Percentiles rank a stretch among this genome's conserved stretches.
Evolutionary conservation across 2,797 vertebrate genomes (phyloP).

Genomic region (Ctenosaura bakeri): DNA sequence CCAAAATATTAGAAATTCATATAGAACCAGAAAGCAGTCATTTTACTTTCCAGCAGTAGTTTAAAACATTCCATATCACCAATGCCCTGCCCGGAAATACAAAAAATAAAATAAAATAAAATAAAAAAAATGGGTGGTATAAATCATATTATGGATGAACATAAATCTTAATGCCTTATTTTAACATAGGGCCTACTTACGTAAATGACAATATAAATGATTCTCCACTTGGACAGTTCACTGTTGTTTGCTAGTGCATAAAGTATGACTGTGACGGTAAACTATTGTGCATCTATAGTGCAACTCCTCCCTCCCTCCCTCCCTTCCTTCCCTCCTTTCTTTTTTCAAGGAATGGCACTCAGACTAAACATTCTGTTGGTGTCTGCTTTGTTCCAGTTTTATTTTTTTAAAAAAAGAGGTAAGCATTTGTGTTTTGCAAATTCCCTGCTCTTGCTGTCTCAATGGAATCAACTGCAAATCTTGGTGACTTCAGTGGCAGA

Average conservation of each 20-base stretch:
- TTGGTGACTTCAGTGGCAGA: background rate
- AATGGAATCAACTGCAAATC: background rate
- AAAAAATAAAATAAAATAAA: background rate
- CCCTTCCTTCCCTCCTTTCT: background rate
- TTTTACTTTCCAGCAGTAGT: background rate
- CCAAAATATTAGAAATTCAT: conserved; percentile 3
- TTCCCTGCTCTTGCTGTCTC: background rate
- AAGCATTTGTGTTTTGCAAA: conserved; percentile 28
- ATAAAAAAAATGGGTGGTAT: background rate
- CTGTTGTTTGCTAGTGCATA: conserved; percentile 13
- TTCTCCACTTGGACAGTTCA: conserved; percentile 19
- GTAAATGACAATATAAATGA: conserved; percentile 15
- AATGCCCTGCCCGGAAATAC: background rate
- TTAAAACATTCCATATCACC: background rate
- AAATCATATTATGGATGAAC: conserved; percentile 8
- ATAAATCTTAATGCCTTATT: conserved; percentile 23
- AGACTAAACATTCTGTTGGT: background rate
- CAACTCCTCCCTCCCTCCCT: background rate
- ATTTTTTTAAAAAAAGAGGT: background rate
- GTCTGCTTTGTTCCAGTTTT: background rate
- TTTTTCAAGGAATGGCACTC: background rate
- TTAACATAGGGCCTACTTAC: conserved; percentile 1
- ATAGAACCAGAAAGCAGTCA: conserved; percentile 8
- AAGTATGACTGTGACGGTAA: background rate
- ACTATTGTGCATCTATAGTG: background rate